These are phyloP conservation scores for Panagrolaimus sp. DNA, from an alignment of 1,140 invertebrate species.

Conservation along the genomic window DNA sequence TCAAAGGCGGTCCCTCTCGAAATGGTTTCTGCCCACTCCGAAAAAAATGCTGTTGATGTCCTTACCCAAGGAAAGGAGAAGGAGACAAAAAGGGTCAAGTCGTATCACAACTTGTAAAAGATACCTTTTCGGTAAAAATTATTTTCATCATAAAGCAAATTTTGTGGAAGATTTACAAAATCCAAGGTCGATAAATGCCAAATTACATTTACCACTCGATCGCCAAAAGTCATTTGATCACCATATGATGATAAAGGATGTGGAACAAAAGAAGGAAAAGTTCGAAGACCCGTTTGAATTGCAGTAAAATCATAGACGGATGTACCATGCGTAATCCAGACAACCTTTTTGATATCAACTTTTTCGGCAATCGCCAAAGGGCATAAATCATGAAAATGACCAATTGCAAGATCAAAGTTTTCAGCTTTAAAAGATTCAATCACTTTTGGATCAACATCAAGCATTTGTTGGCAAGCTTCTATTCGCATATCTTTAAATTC, in stretches of 20 bases:
- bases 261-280: slow-evolving; percentile 53
- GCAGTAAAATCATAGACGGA: slow-evolving; percentile 58
- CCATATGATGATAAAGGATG: slow-evolving; percentile 55
- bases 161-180: slow-evolving; percentile 57
- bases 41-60: no score
- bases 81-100: no score
- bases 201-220: slow-evolving; percentile 48
- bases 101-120: no score
- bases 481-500: slow-evolving; percentile 56
- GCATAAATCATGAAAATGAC: slow-evolving; percentile 57
- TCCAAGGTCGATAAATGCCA: slow-evolving; percentile 55
- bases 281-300: slow-evolving; percentile 49
- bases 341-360: slow-evolving; percentile 41
- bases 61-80: no score
- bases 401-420: slow-evolving; percentile 56
- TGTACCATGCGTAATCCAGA: slow-evolving; percentile 59
- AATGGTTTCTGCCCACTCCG: no score
- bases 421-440: slow-evolving; percentile 35
- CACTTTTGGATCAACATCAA: slow-evolving; percentile 25
- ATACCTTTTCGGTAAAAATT: slow-evolving; percentile 43
- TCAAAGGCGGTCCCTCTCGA: no score
- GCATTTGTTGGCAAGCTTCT: slow-evolving; percentile 58
- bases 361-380: slow-evolving; percentile 49
- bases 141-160: slow-evolving; percentile 55
- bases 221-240: slow-evolving; percentile 46